These are phyloP conservation scores for Cenopis cana DNA, from an alignment of 2,888 invertebrate genomes.

Conservation along the genomic window DNA sequence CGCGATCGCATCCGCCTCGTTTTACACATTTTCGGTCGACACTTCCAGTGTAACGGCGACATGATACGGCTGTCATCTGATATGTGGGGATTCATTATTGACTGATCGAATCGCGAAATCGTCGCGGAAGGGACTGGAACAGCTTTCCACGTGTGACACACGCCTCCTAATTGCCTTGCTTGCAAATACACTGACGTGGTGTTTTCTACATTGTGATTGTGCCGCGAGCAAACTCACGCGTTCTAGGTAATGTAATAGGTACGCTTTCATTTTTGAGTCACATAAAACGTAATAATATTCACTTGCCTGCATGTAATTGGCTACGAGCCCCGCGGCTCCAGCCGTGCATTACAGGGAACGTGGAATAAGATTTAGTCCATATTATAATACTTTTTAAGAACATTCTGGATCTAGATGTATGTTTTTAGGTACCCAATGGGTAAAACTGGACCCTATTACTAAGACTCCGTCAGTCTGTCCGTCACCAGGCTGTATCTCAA, in stretches of 20 bases:
- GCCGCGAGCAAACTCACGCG: not conserved
- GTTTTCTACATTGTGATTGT: slow-evolving; percentile 52
- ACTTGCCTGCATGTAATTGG: too few species aligned
- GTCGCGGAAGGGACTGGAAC: slow-evolving; percentile 59
- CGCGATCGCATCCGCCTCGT: slow-evolving; percentile 76
- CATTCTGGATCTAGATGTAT: too few species aligned
- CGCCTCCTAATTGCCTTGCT: slow-evolving; percentile 53
- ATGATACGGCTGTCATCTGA: slow-evolving; percentile 42
- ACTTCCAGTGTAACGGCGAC: slow-evolving; percentile 49
- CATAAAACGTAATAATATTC: too few species aligned
- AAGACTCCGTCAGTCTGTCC: too few species aligned
- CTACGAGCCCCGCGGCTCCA: too few species aligned
- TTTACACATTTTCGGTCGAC: slow-evolving; percentile 63
- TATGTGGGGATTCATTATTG: slow-evolving; percentile 66
- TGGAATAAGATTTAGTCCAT: too few species aligned
- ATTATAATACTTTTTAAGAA: too few species aligned
- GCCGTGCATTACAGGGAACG: too few species aligned
- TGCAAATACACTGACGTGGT: slow-evolving; percentile 54
- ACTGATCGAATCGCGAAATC: slow-evolving; percentile 66
- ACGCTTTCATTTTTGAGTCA: too few species aligned
- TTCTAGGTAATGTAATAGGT: not conserved
- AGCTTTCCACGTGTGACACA: slow-evolving; percentile 49
- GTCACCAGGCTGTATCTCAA: too few species aligned
- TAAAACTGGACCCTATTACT: too few species aligned
- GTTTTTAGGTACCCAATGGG: too few species aligned